phyloP scores from a whole-genome alignment of 2,797 vertebrate species.

The Heteromormyrus szaboi region DNA sequence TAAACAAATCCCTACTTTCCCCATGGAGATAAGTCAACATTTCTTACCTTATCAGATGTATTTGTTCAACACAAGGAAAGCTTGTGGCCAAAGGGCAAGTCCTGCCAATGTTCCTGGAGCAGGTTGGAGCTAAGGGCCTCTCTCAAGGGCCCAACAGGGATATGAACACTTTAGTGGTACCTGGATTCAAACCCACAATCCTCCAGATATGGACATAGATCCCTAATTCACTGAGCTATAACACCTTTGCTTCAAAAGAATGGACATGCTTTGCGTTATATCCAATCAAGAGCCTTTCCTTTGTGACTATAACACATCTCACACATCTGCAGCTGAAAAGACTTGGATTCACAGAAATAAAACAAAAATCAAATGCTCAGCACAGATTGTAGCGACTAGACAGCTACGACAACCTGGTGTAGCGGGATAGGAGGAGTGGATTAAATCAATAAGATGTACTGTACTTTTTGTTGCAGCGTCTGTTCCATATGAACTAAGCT shows the following conservation, averaged over 20 bases:
- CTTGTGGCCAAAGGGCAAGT: background rate
- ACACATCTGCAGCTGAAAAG: background rate
- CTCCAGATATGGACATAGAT: background rate
- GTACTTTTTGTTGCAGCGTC: background rate
- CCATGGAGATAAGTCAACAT: background rate
- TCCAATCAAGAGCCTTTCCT: background rate
- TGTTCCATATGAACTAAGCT: background rate
- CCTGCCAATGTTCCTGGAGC: background rate
- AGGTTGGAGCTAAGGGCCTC: background rate
- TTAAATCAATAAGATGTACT: background rate
- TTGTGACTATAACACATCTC: background rate
- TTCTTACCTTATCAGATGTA: background rate
- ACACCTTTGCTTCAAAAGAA: background rate
- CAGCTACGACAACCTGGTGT: background rate
- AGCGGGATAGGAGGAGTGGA: background rate
- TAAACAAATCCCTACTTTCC: background rate
- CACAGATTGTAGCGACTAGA: background rate
- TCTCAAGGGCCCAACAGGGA: background rate
- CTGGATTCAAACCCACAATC: background rate
- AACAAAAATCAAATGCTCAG: background rate
- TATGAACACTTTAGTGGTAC: background rate
- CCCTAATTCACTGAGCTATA: background rate
- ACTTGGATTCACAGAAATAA: background rate
- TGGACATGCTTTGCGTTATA: background rate
- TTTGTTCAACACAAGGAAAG: background rate